These are phyloP conservation scores for Saguinus midas DNA, from an alignment of 2,113 vertebrate species.

Conservation along the genomic window DNA sequence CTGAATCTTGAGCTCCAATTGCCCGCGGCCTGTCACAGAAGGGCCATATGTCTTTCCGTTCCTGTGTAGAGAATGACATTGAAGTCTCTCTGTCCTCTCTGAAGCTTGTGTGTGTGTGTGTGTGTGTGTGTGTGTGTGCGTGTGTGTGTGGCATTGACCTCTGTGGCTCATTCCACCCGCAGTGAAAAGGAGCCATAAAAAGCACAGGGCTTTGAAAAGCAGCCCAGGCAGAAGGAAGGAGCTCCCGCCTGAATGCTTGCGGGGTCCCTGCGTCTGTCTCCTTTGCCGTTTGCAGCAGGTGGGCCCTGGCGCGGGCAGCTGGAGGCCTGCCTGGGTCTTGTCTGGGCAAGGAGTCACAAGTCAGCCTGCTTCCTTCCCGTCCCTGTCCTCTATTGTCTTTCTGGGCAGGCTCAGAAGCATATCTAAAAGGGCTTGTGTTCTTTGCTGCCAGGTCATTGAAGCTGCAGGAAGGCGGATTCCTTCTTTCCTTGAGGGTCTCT, in stretches of 20 bases:
- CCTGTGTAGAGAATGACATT: slow-evolving; percentile 9
- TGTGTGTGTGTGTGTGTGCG: rapidly evolving
- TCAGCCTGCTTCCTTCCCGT: slow-evolving; percentile 42
- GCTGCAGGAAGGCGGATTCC: not conserved
- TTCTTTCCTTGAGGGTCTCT: not conserved
- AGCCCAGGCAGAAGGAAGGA: not conserved
- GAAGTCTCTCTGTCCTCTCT: slow-evolving; percentile 40
- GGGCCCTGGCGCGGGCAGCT: slow-evolving; percentile 39
- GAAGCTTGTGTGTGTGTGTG: not conserved
- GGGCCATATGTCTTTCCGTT: slow-evolving; percentile 66
- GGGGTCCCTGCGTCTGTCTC: not conserved
- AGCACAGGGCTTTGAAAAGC: not conserved
- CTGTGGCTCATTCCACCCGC: not conserved
- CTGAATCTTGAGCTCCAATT: slow-evolving; percentile 45
- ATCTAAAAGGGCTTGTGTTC: not conserved
- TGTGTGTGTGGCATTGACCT: not conserved
- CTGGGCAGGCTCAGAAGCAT: not conserved
- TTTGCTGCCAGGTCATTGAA: not conserved
- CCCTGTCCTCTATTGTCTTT: slow-evolving; percentile 54
- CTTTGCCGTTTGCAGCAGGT: not conserved
- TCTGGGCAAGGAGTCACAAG: slow-evolving; percentile 44
- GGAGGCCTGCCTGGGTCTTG: slow-evolving; percentile 65
- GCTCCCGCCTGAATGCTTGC: not conserved
- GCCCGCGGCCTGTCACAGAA: slow-evolving; percentile 21
- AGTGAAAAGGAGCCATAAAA: not conserved